Evolutionary conservation across 2,113 vertebrate species (phyloP), one percentile per base, ranked within the genome.

Genomic region (Microtus oregoni): DNA sequence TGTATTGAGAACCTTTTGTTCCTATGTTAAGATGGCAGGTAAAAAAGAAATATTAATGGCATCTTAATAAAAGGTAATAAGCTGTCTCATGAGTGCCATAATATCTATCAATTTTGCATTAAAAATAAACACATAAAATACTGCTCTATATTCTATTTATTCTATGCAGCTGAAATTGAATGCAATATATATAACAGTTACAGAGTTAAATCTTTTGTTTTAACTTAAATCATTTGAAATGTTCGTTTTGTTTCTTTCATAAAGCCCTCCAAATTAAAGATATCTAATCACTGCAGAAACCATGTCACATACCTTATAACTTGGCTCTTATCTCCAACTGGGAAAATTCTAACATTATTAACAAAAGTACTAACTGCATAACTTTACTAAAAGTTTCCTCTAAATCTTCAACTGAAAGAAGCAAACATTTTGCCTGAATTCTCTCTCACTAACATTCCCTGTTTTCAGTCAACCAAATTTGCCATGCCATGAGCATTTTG

Each of bases 241-340:
- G 10, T 35, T n/a, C 6, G 72, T 92, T 92, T 89, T 90, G 17
- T 63, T 50, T 77, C 30, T 90, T 86, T 87, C n/a, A 68, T 5
- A 61, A 24, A 38, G 22, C 15, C 7, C 5, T 79, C 1, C 13
- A 19, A 92, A 78, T 41, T 38, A 88, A 30, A 89, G 86, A 24
- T 52, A 20, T 58, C 38, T 76, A 10, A 4, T 35, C 1, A 70
- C 76, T n/a, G 86, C 24, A 94, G 67, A 75, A 82, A 55, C 58
- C 5, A 41, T 32, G 30, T 20, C 8, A 7, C 22, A 47, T 3
- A 28, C 7, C 30, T 70, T 15, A 55, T 38, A 38, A 13, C 8
- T 58, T 75, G 20, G 58, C 70, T 11, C 38, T 32, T 15, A 28
- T n/a, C 13, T 79, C 12, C 26, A 93, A 75, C 2, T 35, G 9